Base-by-base conservation (phyloP, 2,113 vertebrate genomes). In the Arothron firmamentum region DNA sequence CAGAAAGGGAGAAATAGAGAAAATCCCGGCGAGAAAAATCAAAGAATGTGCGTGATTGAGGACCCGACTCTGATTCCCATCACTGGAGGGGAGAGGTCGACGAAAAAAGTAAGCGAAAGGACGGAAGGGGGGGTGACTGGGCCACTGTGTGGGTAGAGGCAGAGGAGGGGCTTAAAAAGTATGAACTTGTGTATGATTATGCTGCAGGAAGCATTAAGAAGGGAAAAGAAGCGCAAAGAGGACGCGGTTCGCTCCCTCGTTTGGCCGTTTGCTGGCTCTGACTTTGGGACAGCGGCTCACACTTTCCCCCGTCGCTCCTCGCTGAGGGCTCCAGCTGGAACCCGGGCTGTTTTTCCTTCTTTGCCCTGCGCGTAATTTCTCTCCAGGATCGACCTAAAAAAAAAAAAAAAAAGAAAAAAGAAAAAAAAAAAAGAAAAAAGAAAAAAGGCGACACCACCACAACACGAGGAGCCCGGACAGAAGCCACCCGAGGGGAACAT, bases 171-270 rank as follows among this genome's bases (percentile, higher is more conserved):
- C 91, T 74, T 92, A 87, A 21, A 86, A 85, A 89, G 85, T 89
- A 91, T 93, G 89, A 90, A 91, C 92, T 94, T 93, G 92, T 92
- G 91, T 91, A 88, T 91, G 90, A 90, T 90, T 87, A 78, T 79
- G 90, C 90, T 88, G 92, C 81, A 90, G 90, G 90, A 92, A 92
- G 91, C 90, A 90, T 88, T 90, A 91, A 90, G 77, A 82, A 85
- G 87, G 84, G 59, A 82, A 82, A 80, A 77, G n/a, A 73, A 80
- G 56, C 77, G 81, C 86, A 74, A 68, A 83, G 90, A 80, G 78
- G 79, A 87, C 80, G 79, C 41, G 65, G 51, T 50, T 47, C 21
- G 58, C 43, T 48, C 67, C 51, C 41, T 49, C 54, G 53, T 56
- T 77, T 55, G 38, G 19, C 50, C 34, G 23, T 16, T 9, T 62